These are phyloP conservation scores for Anas acuta DNA, from an alignment of 2,797 vertebrate genomes.

Conservation along the genomic window DNA sequence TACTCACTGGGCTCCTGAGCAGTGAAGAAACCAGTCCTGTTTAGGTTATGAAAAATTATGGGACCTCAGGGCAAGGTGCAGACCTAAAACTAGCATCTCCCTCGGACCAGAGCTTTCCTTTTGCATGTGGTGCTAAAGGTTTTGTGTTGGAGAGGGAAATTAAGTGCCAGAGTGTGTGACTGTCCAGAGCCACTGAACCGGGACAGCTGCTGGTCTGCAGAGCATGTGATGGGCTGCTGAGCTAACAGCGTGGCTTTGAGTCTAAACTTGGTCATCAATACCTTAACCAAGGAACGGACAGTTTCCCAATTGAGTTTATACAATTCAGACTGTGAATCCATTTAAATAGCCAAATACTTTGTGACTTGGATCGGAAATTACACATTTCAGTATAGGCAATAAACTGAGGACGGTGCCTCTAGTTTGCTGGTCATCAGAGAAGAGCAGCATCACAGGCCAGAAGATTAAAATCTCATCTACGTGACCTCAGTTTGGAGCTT, in stretches of 20 bases:
- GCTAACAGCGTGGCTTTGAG: not conserved
- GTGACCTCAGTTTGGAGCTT: not conserved
- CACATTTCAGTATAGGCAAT: not conserved
- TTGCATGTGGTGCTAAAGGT: not conserved
- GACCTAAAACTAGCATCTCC: not conserved
- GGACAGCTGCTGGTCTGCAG: not conserved
- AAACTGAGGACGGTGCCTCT: not conserved
- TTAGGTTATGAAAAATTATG: constrained; percentile 11
- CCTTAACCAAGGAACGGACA: not conserved
- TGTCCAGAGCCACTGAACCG: not conserved
- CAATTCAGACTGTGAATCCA: not conserved
- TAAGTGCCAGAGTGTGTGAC: not conserved
- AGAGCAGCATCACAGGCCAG: not conserved
- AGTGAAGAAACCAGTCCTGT: not conserved
- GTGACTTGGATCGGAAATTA: not conserved
- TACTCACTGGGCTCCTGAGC: not conserved
- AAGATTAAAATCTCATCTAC: not conserved
- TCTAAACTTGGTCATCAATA: not conserved
- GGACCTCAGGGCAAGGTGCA: constrained; percentile 20
- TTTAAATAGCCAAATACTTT: not conserved
- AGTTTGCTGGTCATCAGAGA: not conserved
- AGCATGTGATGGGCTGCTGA: not conserved
- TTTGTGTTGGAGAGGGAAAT: not conserved
- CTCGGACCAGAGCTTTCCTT: not conserved
- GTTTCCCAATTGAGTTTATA: not conserved